Percentiles rank a stretch among this genome's conserved stretches.
Evolutionary conservation across 2,113 vertebrate genomes (phyloP).

Genomic region (Ivindomyrus marchei): DNA sequence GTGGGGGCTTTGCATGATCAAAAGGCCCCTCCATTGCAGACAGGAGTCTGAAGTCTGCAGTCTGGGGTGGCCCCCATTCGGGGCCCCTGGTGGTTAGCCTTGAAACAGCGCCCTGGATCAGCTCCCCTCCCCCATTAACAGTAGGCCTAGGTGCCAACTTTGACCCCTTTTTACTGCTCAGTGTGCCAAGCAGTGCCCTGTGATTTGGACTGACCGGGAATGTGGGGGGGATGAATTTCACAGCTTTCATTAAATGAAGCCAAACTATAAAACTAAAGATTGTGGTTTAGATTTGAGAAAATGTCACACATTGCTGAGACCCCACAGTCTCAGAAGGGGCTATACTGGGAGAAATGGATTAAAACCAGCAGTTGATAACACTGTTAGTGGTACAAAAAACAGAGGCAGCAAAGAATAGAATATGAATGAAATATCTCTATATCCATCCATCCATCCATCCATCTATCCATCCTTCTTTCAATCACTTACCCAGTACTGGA

Average conservation of each 20-base stretch:
- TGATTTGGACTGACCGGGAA: neutral
- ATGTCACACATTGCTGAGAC: neutral
- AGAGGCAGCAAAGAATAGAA: neutral
- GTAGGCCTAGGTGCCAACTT: neutral
- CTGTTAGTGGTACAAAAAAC: neutral
- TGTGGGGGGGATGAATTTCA: neutral
- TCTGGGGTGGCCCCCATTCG: constrained; percentile 35
- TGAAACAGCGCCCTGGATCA: constrained; percentile 52
- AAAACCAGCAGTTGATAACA: neutral
- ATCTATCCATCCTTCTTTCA: neutral
- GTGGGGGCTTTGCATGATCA: constrained; percentile 33
- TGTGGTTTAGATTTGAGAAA: neutral
- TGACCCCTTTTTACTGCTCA: neutral
- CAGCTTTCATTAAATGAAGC: neutral
- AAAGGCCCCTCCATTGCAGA: constrained; percentile 33
- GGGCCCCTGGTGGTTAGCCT: constrained; percentile 54
- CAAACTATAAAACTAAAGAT: neutral
- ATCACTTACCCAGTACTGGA: neutral
- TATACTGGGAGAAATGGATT: neutral
- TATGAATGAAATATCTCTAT: neutral
- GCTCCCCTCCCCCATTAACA: neutral
- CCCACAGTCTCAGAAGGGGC: neutral
- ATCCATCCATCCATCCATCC: neutral
- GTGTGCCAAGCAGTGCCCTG: neutral
- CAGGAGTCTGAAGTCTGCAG: neutral